phyloP scores from a whole-genome alignment of 2,888 invertebrate species.

The Drosophila planitibia region DNA sequence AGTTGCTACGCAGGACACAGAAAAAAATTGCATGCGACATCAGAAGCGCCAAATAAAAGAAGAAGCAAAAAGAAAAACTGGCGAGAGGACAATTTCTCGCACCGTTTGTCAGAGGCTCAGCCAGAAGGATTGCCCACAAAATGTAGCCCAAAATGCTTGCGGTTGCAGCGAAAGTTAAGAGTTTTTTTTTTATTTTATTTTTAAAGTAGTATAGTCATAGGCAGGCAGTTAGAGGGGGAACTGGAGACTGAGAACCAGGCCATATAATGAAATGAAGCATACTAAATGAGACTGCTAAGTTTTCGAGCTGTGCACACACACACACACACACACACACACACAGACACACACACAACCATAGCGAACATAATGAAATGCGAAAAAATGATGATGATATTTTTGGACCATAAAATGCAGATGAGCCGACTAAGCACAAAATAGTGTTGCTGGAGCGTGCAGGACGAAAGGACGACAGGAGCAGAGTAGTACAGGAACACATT shows the following conservation, averaged over 20 bases:
- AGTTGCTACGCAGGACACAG: constrained; percentile 67
- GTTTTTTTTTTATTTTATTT: constrained; percentile 38
- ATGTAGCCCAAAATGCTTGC: constrained; percentile 77
- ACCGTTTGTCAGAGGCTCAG: constrained; percentile 67
- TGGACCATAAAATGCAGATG: constrained; percentile 83
- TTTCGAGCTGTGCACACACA: constrained; percentile 49
- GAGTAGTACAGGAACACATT: constrained; percentile 31
- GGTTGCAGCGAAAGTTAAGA: constrained; percentile 80
- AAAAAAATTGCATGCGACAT: constrained; percentile 76
- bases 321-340: constrained; percentile 16
- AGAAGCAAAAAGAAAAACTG: constrained; percentile 28
- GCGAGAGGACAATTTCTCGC: constrained; percentile 79
- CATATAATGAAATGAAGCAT: constrained; percentile 78
- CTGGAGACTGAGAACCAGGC: constrained; percentile 30
- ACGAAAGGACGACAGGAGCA: constrained; percentile 11
- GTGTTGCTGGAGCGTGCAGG: constrained; percentile 50
- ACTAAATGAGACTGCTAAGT: constrained; percentile 81
- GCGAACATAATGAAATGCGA: constrained; percentile 75
- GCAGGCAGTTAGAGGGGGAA: constrained; percentile 24
- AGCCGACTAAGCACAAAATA: constrained; percentile 82
- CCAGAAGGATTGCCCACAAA: constrained; percentile 79
- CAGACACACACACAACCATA: constrained; percentile 37
- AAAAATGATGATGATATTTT: constrained; percentile 82
- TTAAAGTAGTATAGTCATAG: constrained; percentile 57
- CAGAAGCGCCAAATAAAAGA: constrained; percentile 61